Base-by-base conservation (phyloP, 2,888 invertebrate genomes). In the Smittia aterrima region DNA sequence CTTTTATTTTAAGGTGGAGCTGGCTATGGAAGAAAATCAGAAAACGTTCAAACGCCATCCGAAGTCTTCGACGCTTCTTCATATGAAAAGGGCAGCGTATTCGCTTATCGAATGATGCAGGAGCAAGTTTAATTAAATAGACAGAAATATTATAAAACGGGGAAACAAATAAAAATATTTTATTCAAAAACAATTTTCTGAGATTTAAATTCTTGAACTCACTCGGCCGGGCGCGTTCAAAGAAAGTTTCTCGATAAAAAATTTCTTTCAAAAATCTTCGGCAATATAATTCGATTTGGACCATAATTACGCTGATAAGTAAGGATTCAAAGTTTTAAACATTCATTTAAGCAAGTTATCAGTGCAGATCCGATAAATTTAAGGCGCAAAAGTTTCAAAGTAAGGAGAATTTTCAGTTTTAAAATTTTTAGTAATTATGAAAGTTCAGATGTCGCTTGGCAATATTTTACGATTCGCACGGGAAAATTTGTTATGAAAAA, bases 11-110 rank as follows among this genome's bases (percentile, higher is more conserved):
- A 7, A 72, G 72, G 96, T 1, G 98, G 96, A 0, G 98, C 98
- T 3, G 96, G 95, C 1, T 96, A 90, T 80, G 95, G 95, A 0
- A 75, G 83, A 0, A 79, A 74, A 18, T 40, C 76, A 77, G 24
- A 38, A 20, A 16, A 16, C 22, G 11, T 1, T 4, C n/a, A 72
- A 20, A 74, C 75, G 22, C 54, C 32, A 47, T 32, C 32, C 20
- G 20, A 74, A 75, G 22, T 18, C 1, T 77, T 75, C 1, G 77
- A 1, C 76, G 78, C 77, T 22, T 77, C 75, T 11, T 91, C 89
- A 78, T 75, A 87, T 0, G 91, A 92, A 81, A 86, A 91, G 54
- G 93, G 93, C 75, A 92, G 92, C 78, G 87, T 93, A 64, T 92
- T 86, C 77, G 91, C 92, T 76, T 93, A 92, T 78, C 86, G 88